Percentiles rank a stretch among this genome's conserved stretches.
phyloP scores from a whole-genome alignment of 2,113 vertebrate species.

The human region DNA sequence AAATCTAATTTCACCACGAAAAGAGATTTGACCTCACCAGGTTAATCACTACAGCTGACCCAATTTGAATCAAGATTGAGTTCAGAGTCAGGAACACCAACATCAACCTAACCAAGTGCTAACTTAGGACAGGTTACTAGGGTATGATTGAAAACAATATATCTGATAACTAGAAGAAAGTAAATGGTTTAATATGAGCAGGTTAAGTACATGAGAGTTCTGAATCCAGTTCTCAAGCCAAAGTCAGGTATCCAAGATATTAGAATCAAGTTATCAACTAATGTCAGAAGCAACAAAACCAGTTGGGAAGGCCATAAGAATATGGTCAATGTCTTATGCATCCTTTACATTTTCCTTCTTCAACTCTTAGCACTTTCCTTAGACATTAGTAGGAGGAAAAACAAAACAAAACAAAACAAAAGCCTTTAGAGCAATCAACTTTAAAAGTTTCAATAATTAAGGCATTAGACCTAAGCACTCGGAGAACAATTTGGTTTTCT shows the following conservation, averaged over 20 bases:
- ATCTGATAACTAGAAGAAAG: not conserved
- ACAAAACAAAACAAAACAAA: not conserved
- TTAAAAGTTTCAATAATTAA: slow-evolving; percentile 52
- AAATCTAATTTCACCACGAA: not conserved
- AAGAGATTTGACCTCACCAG: not conserved
- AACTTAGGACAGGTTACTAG: not conserved
- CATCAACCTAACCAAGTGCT: not conserved
- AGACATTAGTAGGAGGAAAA: not conserved
- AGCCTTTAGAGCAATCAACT: not conserved
- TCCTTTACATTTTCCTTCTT: not conserved
- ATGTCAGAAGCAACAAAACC: not conserved
- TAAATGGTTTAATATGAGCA: not conserved
- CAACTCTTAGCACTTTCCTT: not conserved
- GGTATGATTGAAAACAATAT: not conserved
- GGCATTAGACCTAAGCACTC: slow-evolving; percentile 21
- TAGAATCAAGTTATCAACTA: not conserved
- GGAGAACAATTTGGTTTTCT: slow-evolving; percentile 45
- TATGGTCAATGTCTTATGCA: not conserved
- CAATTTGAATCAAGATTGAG: not conserved
- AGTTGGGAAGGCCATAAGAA: not conserved
- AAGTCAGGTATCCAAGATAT: not conserved
- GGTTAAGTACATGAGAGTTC: not conserved
- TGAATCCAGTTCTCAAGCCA: not conserved
- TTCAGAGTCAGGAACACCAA: not conserved
- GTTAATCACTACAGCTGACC: not conserved